Percentiles rank a stretch among this genome's conserved stretches.
Evolutionary conservation across 2,797 vertebrate genomes (phyloP).

Genomic region (Echiichthys vipera): DNA sequence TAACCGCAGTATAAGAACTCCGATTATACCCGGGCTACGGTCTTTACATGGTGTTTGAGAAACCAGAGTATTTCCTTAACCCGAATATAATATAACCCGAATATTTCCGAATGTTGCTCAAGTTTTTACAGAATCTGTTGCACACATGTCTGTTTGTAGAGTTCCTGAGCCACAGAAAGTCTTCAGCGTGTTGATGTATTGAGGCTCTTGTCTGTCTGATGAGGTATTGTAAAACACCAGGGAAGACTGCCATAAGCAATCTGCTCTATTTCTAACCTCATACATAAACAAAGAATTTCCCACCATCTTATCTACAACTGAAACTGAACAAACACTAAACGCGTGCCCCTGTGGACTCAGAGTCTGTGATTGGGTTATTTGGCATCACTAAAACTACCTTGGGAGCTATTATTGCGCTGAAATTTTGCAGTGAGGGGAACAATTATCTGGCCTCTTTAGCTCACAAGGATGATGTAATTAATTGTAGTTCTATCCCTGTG

Average conservation of each 20-base stretch:
- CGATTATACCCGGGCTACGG: too few relatives aligned
- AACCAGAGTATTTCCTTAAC: too few relatives aligned
- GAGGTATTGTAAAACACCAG: constrained; percentile 29
- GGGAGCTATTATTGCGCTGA: constrained; percentile 66
- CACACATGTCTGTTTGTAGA: constrained; percentile 5
- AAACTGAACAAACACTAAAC: constrained; percentile 59
- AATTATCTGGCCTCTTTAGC: constrained; percentile 64
- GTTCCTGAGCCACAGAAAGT: constrained; percentile 9
- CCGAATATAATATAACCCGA: too few relatives aligned
- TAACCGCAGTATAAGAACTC: too few relatives aligned
- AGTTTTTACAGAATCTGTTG: constrained; percentile 9
- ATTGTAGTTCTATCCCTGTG: constrained; percentile 40
- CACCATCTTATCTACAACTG: constrained; percentile 64
- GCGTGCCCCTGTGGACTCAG: constrained; percentile 51
- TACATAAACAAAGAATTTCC: constrained; percentile 53
- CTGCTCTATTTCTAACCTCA: constrained; percentile 44
- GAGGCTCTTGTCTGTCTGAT: constrained; percentile 28
- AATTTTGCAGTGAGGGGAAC: constrained; percentile 54
- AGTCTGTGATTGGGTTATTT: constrained; percentile 65
- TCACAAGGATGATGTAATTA: constrained; percentile 63
- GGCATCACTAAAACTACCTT: constrained; percentile 51
- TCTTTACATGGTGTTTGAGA: too few relatives aligned
- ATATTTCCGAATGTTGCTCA: constrained; percentile 15
- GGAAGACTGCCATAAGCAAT: constrained; percentile 41
- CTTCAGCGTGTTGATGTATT: constrained; percentile 4